phyloP scores from a whole-genome alignment of 2,888 invertebrate species.

The Yponomeuta sedellus region DNA sequence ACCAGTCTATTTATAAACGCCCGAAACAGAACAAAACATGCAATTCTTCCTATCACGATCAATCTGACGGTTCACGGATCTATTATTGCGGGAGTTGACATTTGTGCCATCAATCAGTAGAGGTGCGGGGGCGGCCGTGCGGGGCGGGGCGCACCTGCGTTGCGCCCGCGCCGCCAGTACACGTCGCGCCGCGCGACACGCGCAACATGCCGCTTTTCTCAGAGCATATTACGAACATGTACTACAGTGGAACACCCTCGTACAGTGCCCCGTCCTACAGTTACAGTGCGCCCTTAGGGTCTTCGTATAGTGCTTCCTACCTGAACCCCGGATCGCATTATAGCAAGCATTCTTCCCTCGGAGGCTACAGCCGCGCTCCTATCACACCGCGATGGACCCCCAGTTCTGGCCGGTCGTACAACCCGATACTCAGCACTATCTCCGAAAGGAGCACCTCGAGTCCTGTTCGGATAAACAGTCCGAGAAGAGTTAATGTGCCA shows the following conservation, averaged over 20 bases:
- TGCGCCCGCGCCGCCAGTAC: conserved; percentile 17
- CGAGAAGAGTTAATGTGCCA: conserved; percentile 67
- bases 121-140: conserved; percentile 30
- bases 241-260: conserved; percentile 68
- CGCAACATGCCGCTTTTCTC: conserved; percentile 80
- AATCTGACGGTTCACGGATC: conserved; percentile 24
- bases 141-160: conserved; percentile 33
- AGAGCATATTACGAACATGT: conserved; percentile 79
- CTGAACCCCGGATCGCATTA: conserved; percentile 67
- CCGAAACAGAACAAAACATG: neutral
- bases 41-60: conserved; percentile 12
- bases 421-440: conserved; percentile 85
- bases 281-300: conserved; percentile 53
- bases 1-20: neutral
- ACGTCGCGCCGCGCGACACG: conserved; percentile 26
- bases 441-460: conserved; percentile 62
- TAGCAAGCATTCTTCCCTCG: conserved; percentile 67
- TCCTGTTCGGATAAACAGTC: conserved; percentile 60
- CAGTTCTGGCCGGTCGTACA: conserved; percentile 73
- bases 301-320: conserved; percentile 69
- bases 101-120: conserved; percentile 61
- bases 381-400: conserved; percentile 56
- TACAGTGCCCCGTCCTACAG: conserved; percentile 69
- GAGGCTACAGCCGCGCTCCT: conserved; percentile 74
- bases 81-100: conserved; percentile 52